Evolutionary conservation across 2,113 vertebrate genomes (phyloP).

Genomic region (Oreochromis aureus): DNA sequence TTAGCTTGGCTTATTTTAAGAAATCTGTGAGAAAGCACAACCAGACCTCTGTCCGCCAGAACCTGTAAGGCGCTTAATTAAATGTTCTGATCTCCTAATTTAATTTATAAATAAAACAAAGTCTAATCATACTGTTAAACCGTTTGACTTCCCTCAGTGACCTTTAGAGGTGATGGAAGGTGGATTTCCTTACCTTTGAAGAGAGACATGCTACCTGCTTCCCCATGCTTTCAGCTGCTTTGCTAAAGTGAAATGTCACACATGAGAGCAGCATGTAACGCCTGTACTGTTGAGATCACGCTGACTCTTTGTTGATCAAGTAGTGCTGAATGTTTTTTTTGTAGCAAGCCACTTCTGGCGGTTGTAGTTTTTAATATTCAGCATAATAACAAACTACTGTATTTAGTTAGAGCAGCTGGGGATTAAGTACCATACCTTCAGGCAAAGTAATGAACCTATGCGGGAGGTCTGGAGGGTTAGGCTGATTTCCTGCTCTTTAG

Average conservation of each 20-base stretch:
- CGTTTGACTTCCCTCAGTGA: not conserved
- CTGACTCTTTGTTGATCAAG: not conserved
- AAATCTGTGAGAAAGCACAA: not conserved
- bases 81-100: not conserved
- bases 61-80: not conserved
- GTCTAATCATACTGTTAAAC: not conserved
- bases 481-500: not conserved
- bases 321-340: not conserved
- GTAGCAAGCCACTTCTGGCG: not conserved
- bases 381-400: not conserved
- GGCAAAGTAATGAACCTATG: constrained; percentile 14
- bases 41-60: not conserved
- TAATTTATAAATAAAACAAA: not conserved
- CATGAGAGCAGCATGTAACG: not conserved
- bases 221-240: not conserved
- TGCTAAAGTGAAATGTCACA: not conserved
- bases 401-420: not conserved
- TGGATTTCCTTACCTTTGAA: not conserved
- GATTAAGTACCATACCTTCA: not conserved
- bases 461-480: constrained; percentile 10
- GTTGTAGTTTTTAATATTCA: not conserved
- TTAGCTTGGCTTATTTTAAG: not conserved
- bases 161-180: not conserved
- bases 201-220: not conserved
- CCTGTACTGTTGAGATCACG: not conserved